phyloP scores from a whole-genome alignment of 2,888 invertebrate species.

The Drosophila seclusa region DNA sequence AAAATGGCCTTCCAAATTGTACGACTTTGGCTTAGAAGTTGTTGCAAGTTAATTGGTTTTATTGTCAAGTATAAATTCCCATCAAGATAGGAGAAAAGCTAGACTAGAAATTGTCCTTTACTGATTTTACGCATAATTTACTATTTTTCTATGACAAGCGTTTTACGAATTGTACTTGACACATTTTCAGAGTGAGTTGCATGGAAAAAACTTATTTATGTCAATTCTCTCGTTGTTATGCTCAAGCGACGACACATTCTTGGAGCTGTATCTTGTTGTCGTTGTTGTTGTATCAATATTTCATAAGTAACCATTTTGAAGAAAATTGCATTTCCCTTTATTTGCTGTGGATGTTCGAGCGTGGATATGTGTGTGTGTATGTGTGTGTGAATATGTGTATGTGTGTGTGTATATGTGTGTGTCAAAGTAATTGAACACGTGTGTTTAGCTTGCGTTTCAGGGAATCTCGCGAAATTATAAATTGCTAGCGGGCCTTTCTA shows the following conservation, averaged over 20 bases:
- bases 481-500: slow-evolving; percentile 42
- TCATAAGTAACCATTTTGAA: slow-evolving; percentile 74
- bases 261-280: slow-evolving; percentile 18
- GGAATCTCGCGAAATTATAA: slow-evolving; percentile 35
- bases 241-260: not conserved
- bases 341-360: slow-evolving; percentile 36
- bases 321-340: slow-evolving; percentile 75
- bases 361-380: not conserved
- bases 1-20: not conserved
- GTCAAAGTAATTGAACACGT: slow-evolving; percentile 52
- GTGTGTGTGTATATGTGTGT: slow-evolving; percentile 5
- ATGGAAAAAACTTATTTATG: not conserved
- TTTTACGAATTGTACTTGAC: not conserved
- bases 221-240: not conserved
- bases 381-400: not conserved
- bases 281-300: slow-evolving; percentile 64
- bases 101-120: no score
- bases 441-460: slow-evolving; percentile 18
- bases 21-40: not conserved
- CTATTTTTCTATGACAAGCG: not conserved
- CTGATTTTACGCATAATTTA: not conserved
- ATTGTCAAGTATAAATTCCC: not conserved
- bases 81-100: not conserved
- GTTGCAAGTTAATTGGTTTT: not conserved
- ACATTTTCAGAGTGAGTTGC: not conserved